Evolutionary conservation across 2,888 invertebrate genomes (phyloP), one percentile per base, ranked within the genome.

Genomic region (Mamestra brassicae): DNA sequence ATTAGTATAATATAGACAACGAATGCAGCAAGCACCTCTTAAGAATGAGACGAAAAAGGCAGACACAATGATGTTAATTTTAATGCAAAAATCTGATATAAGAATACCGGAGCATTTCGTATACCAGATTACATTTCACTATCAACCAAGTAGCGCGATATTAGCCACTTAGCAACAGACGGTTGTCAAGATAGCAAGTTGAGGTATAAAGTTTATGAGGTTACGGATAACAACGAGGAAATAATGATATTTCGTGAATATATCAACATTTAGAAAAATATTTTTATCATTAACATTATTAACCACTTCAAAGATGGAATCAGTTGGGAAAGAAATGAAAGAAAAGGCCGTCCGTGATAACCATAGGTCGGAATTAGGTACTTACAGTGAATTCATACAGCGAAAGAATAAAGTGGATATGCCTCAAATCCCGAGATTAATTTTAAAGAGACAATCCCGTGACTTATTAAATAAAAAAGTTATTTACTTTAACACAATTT

Each of bases 131-230:
- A 17, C 4, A 52, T 60, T 38, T 38, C 54, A 36, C 17, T 54
- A n/a, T 26, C 15, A 11, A 13, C 52, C 15, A 45, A 52, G 17
- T 52, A 45, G 7, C 36, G 17, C 10, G 0, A 17, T 5, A 15
- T 15, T n/a, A 15, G 38, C 8, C 5, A 55, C 80, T 74, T 80
- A 55, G 64, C 54, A 80, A 77, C 64, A 80, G 50, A 36, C n/a
- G 8, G 54, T 11, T 4, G 11, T 26, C 26, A 26, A 64, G 63
- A 80, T 74, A 64, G n/a, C 36, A 52, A 42, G 0, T 42, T 36
- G 52, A 52, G 52, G 52, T 52, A 52, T 50, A 64, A 64, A 80
- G 77, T 74, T 80, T 60, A 77, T 26, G 34, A 74, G 80, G 77
- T 55, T 74, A 77, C 50, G 7, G 77, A 77, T 77, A 77, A 65